Base-by-base conservation (phyloP, 2,113 vertebrate genomes). In the Chauna torquata region DNA sequence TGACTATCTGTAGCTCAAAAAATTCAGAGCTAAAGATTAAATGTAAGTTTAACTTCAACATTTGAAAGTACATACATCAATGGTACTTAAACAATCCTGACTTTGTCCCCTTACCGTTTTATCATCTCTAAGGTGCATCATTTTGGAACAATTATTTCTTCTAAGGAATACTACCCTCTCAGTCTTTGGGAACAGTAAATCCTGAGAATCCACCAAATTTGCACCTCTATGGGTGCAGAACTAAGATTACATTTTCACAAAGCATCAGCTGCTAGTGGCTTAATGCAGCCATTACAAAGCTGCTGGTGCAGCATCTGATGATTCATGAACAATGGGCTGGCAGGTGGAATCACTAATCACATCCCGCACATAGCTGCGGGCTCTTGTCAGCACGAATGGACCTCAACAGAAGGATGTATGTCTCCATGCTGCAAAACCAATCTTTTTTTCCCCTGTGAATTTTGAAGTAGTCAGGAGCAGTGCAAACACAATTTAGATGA, bases 401-500 rank as follows among this genome's bases (percentile, higher is more conserved):
- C 59, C 61, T 75, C 75, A 16, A 2, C 16, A 65, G 77, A 62
- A 57, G 12, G 22, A n/a, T 5, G 32, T 34, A n/a, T 5, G 32
- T 34, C 32, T 47, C 82, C 72, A 42, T 4, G 42, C 45, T 68
- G 80, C 74, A 89, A 78, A 84, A 1, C 17, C 59, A 66, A 32
- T 34, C 38, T 42, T 66, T 64, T 22, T 12, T 8, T 16, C 2
- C 24, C 49, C 72, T 5, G 13, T 11, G 7, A 52, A 23, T 69
- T 42, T 12, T 55, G 75, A 57, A 68, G 45, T 3, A 44, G 62
- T 16, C 55, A 30, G 25, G 8, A 82, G 15, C n/a, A 58, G 69
- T 1, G n/a, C 45, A 49, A 88, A 22, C 28, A 28, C 1, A 2
- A 49, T 6, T 49, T 50, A 45, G n/a, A n/a, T 1, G 4, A 64